These are phyloP conservation scores for Brachyhypopomus gauderio DNA, from an alignment of 2,113 vertebrate genomes.

Conservation along the genomic window DNA sequence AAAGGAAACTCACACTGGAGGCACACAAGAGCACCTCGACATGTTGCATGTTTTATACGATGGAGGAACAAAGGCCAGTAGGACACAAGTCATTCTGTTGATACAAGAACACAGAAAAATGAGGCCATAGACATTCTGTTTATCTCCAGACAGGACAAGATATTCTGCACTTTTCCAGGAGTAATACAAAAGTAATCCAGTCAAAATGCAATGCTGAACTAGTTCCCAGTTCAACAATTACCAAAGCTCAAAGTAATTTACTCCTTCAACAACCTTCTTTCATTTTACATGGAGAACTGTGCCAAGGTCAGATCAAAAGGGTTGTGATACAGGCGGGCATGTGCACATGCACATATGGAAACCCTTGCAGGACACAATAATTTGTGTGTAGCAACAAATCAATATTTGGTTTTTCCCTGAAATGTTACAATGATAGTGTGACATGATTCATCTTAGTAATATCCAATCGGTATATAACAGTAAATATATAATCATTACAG, in stretches of 20 bases:
- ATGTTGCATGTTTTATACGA: not conserved
- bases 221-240: not conserved
- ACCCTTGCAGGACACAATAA: too few species aligned
- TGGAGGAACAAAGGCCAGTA: not conserved
- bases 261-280: not conserved
- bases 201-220: conserved; percentile 9
- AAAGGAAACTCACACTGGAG: too few species aligned
- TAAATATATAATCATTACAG: too few species aligned
- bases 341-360: too few species aligned
- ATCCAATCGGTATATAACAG: too few species aligned
- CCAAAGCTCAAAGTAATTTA: conserved; percentile 1
- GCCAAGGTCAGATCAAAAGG: not conserved
- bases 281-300: not conserved
- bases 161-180: not conserved
- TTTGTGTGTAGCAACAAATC: too few species aligned
- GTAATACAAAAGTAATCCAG: not conserved
- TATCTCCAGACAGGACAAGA: not conserved
- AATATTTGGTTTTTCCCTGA: too few species aligned
- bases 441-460: too few species aligned
- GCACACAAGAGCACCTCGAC: too few species aligned
- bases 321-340: not conserved
- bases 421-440: too few species aligned
- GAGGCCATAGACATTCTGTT: not conserved
- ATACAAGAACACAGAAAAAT: not conserved
- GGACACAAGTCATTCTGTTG: not conserved